phyloP scores from a whole-genome alignment of 2,113 vertebrate species.

The Paraplagusia blochii region DNA sequence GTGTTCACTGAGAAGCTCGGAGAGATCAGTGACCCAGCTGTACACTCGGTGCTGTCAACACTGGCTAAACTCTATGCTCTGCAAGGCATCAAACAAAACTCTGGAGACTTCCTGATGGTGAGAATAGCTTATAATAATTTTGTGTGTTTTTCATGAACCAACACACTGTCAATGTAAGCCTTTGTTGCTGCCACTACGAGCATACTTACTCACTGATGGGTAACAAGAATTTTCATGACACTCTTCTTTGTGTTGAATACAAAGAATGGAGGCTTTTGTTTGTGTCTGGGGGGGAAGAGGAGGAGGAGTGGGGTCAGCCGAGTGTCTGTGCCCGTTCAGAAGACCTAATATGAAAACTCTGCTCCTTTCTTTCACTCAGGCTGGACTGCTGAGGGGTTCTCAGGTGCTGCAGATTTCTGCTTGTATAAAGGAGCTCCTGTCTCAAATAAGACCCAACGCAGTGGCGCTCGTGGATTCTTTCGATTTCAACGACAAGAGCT shows the following conservation, averaged over 20 bases:
- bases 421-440: constrained; percentile 84
- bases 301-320: too few relatives aligned
- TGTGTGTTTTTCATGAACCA: too few relatives aligned
- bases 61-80: constrained; percentile 87
- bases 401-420: constrained; percentile 82
- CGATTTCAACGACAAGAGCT: constrained; percentile 80
- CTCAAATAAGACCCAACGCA: constrained; percentile 82
- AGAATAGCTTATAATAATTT: neutral
- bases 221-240: too few relatives aligned
- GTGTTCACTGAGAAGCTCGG: constrained; percentile 85
- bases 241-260: too few relatives aligned
- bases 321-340: too few relatives aligned
- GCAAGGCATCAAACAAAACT: constrained; percentile 82
- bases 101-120: constrained; percentile 93
- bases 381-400: constrained; percentile 78
- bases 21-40: constrained; percentile 74
- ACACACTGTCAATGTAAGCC: too few relatives aligned
- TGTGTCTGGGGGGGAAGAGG: too few relatives aligned
- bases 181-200: too few relatives aligned
- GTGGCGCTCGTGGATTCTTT: constrained; percentile 91
- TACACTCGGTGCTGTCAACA: constrained; percentile 79
- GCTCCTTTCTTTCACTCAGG: constrained; percentile 67
- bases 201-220: too few relatives aligned
- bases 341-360: neutral
- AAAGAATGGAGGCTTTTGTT: too few relatives aligned